Evolutionary conservation across 1,140 invertebrate genomes (phyloP).

Genomic region (Apis laboriosa): DNA sequence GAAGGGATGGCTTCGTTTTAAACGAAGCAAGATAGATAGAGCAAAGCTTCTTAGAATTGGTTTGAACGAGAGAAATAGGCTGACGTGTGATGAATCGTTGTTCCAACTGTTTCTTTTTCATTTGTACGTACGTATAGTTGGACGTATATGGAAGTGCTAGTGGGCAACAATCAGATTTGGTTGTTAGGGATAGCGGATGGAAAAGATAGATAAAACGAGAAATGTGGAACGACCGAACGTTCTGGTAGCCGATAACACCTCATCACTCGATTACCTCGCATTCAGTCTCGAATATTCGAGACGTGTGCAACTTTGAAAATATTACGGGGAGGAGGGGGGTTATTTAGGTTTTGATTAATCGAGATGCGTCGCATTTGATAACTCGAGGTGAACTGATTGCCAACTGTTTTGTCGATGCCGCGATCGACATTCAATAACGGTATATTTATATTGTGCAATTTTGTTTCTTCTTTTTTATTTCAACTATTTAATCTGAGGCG

Average conservation of each 20-base stretch:
- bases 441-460: background rate
- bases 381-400: background rate
- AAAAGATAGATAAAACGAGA: slow-evolving; percentile 9
- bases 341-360: slow-evolving; percentile 4
- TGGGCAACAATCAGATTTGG: background rate
- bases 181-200: background rate
- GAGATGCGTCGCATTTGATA: background rate
- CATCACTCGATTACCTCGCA: slow-evolving; percentile 16
- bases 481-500: too few species aligned
- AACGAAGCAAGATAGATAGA: background rate
- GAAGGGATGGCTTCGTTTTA: background rate
- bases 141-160: background rate
- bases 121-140: background rate
- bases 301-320: background rate
- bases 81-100: background rate
- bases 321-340: background rate
- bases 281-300: slow-evolving; percentile 20
- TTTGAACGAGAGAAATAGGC: background rate
- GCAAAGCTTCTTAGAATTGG: background rate
- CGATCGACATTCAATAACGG: background rate
- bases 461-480: too few species aligned
- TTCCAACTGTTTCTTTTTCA: background rate
- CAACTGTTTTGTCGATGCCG: background rate
- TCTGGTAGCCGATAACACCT: slow-evolving; percentile 7
- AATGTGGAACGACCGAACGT: background rate